Base-by-base conservation (phyloP, 53 echinoderm and acorn worm genomes). In the Crossaster papposus region DNA sequence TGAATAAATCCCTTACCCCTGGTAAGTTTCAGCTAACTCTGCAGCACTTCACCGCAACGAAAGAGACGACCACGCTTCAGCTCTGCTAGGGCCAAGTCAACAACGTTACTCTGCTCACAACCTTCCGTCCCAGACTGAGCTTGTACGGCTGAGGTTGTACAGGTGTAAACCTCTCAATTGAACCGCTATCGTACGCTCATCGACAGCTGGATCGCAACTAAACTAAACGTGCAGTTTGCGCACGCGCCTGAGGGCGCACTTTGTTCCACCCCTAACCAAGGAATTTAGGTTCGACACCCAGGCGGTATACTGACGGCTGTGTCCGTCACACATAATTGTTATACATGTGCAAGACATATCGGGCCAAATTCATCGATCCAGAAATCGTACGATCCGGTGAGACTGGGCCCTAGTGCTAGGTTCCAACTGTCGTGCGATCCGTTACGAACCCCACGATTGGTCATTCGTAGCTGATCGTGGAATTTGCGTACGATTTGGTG, bases 271-370 rank as follows among this genome's bases (percentile, higher is more conserved):
- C 2, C 78, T n/a, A 54, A 54, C 31, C 55, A 22, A 30, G 15
- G 51, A 18, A 51, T n/a, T 80, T 55, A 32, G 80, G 58, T 30
- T 80, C 36, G 31, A 55, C 58, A 23, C 80, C 80, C 80, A 79
- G 79, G 79, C 79, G 23, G 3, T 50, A 24, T 22, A 79, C 55
- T 54, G 30, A 55, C 80, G 80, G 51, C 80, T 80, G 11, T 17
- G 54, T 55, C 58, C 58, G 80, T 80, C 80, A 80, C 80, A 80
- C n/a, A n/a, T n/a, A n/a, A n/a, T n/a, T n/a, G n/a, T n/a, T n/a
- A n/a, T n/a, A n/a, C n/a, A n/a, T n/a, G n/a, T n/a, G n/a, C n/a
- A n/a, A n/a, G n/a, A n/a, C n/a, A n/a, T n/a, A n/a, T n/a, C n/a
- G n/a, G n/a, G n/a, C n/a, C n/a, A n/a, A n/a, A n/a, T n/a, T n/a